Conservation (phyloP, 2,888 invertebrate species). For the Nomada lathburiana region DNA sequence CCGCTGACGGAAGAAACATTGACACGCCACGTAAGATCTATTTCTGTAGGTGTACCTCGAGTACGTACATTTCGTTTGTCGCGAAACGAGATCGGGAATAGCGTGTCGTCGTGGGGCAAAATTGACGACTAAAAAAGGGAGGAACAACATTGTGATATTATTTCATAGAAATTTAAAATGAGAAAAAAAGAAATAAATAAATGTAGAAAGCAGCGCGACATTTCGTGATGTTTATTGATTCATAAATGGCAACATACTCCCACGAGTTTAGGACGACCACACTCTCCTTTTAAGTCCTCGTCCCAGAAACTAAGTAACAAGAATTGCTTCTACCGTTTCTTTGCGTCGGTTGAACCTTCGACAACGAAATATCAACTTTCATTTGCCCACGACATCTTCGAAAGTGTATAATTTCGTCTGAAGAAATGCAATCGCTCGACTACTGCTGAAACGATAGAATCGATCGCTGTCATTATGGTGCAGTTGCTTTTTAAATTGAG, state of each 20-base stretch:
- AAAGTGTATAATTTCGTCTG: constrained; percentile 15
- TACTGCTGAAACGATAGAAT: not conserved
- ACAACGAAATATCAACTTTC: constrained; percentile 42
- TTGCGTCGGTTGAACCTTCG: constrained; percentile 16
- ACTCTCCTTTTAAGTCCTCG: constrained; percentile 59
- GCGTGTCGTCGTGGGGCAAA: not conserved
- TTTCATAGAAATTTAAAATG: not conserved
- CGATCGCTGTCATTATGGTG: constrained; percentile 15
- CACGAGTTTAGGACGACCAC: constrained; percentile 51
- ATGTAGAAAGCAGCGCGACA: not conserved
- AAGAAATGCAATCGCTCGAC: constrained; percentile 1
- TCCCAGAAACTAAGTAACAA: constrained; percentile 35
- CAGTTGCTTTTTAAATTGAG: not conserved
- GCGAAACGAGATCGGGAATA: not conserved
- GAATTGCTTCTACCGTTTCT: constrained; percentile 24
- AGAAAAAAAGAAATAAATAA: not conserved
- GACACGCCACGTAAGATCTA: constrained; percentile 28
- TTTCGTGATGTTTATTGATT: constrained; percentile 24
- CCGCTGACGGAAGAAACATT: constrained; percentile 37
- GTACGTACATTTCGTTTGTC: not conserved
- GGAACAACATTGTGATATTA: no score
- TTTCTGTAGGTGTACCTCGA: constrained; percentile 21
- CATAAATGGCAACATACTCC: constrained; percentile 42
- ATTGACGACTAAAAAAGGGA: no score
- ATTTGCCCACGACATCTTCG: constrained; percentile 17